Base-by-base conservation (phyloP, 1,140 invertebrate species). In the Pristionchus pacificus region DNA sequence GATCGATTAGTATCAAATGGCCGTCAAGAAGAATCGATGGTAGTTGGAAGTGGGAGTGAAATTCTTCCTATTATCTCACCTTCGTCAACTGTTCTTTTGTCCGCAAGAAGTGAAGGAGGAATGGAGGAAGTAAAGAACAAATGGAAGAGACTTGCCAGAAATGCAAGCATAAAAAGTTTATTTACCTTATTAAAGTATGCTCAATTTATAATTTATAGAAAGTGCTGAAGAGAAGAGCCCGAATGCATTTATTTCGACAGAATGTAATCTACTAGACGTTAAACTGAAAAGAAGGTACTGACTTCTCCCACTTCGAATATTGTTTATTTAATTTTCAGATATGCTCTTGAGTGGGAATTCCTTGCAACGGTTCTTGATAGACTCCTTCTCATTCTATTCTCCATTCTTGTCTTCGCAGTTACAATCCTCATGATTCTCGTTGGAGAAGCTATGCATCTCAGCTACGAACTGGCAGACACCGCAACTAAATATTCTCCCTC, bases 301-400 rank as follows among this genome's bases (percentile, higher is more conserved):
- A 10, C 19, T 49, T 49, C n/a, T n/a, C n/a, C n/a, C n/a, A n/a
- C n/a, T n/a, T n/a, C n/a, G n/a, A n/a, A n/a, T n/a, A n/a, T n/a
- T n/a, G n/a, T n/a, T n/a, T n/a, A n/a, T n/a, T n/a, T n/a, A n/a
- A n/a, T 10, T 73, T 73, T 15, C 65, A 76, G 82, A 61, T 82
- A 82, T 70, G 81, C 82, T 15, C 71, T 83, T 68, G 81, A 83
- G 77, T 83, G 81, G 81, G 81, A 83, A 66, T 83, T 79, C 49
- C 70, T 83, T 19, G 81, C 81, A 19, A 75, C 82, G 10, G 82
- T 83, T 1, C 72, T 83, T 29, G 81, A 83, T 65, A 77, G 81
- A 61, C 73, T 84, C 13, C 65, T 83, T 13, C 69, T 83, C 15
- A 83, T 83, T 29, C 60, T 83, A 0, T 83, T 83, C 65, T 78